Evolutionary conservation across 1,140 invertebrate species (phyloP).

Genomic region (Bombus balteatus): DNA sequence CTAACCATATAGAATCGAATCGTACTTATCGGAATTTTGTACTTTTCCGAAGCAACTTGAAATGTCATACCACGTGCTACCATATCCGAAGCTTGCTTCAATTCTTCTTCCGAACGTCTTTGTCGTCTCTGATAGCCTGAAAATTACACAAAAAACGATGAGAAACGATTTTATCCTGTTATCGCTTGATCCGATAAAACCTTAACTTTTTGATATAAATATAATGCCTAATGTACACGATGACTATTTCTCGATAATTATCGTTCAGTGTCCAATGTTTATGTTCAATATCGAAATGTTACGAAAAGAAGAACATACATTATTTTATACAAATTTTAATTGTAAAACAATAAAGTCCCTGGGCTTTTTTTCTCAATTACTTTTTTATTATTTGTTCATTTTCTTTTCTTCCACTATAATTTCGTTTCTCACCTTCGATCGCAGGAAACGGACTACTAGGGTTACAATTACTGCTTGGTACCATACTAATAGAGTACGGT

Average conservation of each 20-base stretch:
- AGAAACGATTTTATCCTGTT: neutral
- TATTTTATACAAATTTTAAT: neutral
- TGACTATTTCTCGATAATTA: neutral
- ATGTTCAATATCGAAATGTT: neutral
- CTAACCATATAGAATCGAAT: slow-evolving; percentile 92
- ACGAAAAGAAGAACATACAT: too few relatives aligned
- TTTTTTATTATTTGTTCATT: neutral
- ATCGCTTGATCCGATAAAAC: neutral
- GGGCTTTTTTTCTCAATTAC: neutral
- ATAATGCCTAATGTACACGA: neutral
- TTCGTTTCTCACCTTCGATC: slow-evolving; percentile 78
- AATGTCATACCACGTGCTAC: slow-evolving; percentile 91
- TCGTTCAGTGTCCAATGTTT: too few relatives aligned
- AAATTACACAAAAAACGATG: neutral
- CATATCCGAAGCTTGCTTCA: slow-evolving; percentile 90
- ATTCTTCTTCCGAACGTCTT: slow-evolving; percentile 88
- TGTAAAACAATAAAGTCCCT: neutral
- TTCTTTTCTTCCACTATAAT: neutral
- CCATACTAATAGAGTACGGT: slow-evolving; percentile 81
- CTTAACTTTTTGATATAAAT: neutral
- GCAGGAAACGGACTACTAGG: slow-evolving; percentile 79
- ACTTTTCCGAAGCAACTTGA: slow-evolving; percentile 91
- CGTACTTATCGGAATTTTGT: slow-evolving; percentile 92
- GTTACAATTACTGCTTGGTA: slow-evolving; percentile 78
- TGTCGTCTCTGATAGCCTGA: slow-evolving; percentile 84